phyloP scores from a whole-genome alignment of 2,888 invertebrate genomes.

The Hyalella azteca region DNA sequence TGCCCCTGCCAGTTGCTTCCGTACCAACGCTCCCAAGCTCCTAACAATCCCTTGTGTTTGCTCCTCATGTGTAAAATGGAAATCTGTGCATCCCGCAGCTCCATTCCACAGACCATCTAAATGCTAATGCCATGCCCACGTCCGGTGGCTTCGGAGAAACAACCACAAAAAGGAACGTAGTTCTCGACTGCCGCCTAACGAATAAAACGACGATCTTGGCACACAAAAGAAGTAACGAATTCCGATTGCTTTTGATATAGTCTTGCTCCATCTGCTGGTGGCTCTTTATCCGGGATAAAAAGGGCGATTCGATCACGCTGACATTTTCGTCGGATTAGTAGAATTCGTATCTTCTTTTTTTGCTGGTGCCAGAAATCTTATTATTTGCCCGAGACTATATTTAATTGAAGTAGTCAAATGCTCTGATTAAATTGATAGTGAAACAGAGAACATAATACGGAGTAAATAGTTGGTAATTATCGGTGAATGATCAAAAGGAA shows the following conservation, averaged over 20 bases:
- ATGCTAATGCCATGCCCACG: conserved; percentile 24
- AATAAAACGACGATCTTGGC: neutral
- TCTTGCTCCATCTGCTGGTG: neutral
- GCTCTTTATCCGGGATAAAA: neutral
- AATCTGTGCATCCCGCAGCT: conserved; percentile 30
- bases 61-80: conserved; percentile 32
- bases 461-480: no score
- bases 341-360: no score
- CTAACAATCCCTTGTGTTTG: conserved; percentile 29
- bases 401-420: neutral
- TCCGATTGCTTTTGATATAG: conserved; percentile 10
- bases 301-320: neutral
- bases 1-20: no score
- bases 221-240: conserved; percentile 21
- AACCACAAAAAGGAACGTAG: neutral
- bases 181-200: neutral
- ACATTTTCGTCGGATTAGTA: neutral
- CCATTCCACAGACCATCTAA: conserved; percentile 31
- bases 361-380: no score
- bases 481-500: no score
- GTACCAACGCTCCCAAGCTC: neutral
- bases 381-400: no score
- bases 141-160: conserved; percentile 17
- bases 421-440: neutral
- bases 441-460: neutral